Evolutionary conservation across 2,113 vertebrate genomes (phyloP), one percentile per base, ranked within the genome.

Genomic region (Typhlomys cinereus): DNA sequence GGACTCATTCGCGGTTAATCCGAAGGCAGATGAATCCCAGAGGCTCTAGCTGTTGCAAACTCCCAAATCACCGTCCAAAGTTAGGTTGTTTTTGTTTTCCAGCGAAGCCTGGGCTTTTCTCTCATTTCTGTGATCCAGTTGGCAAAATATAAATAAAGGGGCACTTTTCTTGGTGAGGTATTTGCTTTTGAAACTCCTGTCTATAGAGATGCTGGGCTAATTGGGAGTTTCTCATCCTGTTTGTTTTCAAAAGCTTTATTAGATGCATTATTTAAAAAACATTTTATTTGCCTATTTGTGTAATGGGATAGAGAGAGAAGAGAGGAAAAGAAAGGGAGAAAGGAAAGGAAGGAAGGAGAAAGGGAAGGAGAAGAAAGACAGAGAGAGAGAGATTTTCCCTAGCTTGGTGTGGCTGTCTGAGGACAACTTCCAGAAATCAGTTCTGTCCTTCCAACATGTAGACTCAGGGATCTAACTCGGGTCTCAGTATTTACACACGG

Each of bases 1-100:
- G 79, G 80, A 82, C 66, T 91, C 92, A 46, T 73, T 92, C 57
- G 85, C 21, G 52, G 94, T 95, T 96, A 92, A 97, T 96, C 91
- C 94, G 92, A 50, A 93, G 85, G 48, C 62, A 61, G 1, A 67
- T 76, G 74, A 81, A 84, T 91, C 89, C 71, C 31, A 90, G 92
- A 78, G 92, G 84, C 41, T 36, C 67, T 39, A n/a, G 75, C 61
- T 50, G 46, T 41, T 71, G 87, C 87, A 95, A 90, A 66, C 79
- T 96, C 95, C 46, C 85, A 88, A 92, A 41, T 78, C 67, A 7
- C 50, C 95, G 94, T 46, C 70, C 71, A 66, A 94, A 94, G 83
- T 90, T 86, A 88, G 92, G 71, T 67, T 64, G 64, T 64, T 92
- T 34, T 81, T 70, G 25, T 86, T 95, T 93, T 92, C 88, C 79